Percentiles rank a stretch among this genome's conserved stretches.
Conservation (phyloP, 1,140 invertebrate species). For the Lineus longissimus region DNA sequence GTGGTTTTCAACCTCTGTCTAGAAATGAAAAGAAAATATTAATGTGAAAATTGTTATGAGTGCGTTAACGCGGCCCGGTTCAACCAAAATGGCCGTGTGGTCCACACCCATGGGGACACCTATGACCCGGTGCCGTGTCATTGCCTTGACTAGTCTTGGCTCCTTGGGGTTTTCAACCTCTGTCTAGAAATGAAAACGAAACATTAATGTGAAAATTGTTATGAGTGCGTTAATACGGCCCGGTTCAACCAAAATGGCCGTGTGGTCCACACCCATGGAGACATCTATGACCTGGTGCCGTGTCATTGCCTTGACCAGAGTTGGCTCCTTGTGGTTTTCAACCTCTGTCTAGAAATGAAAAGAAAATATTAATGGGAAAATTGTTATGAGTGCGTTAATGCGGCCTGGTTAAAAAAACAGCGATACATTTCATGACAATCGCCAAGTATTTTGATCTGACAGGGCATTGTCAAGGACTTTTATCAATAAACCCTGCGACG, state of each 20-base stretch:
- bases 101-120: constrained; percentile 60
- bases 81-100: constrained; percentile 63
- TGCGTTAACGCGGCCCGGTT: constrained; percentile 65
- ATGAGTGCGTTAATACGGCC: neutral
- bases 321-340: constrained; percentile 54
- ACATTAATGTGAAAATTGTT: constrained; percentile 3
- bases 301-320: constrained; percentile 49
- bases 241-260: constrained; percentile 56
- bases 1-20: constrained; percentile 56
- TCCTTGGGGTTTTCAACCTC: constrained; percentile 55
- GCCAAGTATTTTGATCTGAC: no score
- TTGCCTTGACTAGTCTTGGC: constrained; percentile 51
- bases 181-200: constrained; percentile 33
- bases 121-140: constrained; percentile 53
- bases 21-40: constrained; percentile 11
- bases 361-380: constrained; percentile 4
- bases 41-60: constrained; percentile 47
- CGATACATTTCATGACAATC: no score
- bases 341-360: constrained; percentile 52
- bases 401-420: constrained; percentile 5
- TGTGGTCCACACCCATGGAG: constrained; percentile 61
- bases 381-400: neutral
- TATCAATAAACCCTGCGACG: no score
- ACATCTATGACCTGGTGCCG: constrained; percentile 56
- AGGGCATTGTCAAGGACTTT: no score